Base-by-base conservation (phyloP, 2,113 vertebrate genomes). In the Otis tarda region DNA sequence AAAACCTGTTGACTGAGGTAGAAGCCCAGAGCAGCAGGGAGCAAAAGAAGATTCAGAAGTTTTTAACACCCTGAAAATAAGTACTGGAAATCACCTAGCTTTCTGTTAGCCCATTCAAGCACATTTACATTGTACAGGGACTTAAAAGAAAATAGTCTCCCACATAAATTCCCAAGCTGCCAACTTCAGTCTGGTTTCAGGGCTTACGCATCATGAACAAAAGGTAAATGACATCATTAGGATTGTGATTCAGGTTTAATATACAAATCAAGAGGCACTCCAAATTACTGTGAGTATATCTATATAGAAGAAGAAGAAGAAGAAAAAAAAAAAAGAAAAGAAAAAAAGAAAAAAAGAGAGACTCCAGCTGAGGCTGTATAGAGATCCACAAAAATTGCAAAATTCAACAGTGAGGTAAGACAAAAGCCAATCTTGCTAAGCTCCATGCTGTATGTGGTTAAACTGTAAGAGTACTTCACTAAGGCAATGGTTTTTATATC, bases 1-100 rank as follows among this genome's bases (percentile, higher is more conserved):
- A 94, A 96, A 94, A 94, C 89, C 81, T 81, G 64, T 94, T 94
- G 96, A 70, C 68, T 77, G 50, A 92, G 59, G 80, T 53, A 63
- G 73, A 83, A 95, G 41, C 41, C 64, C 60, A 94, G 47, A 89
- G 73, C 50, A 91, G 73, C 52, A 70, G 80, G 60, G 64, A 87
- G 64, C n/a, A 93, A 64, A 80, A 69, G 55, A 88, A 76, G 41
- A 87, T 77, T 50, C 47, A 73, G 41, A 94, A 80, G 68, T 50
- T 78, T 94, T 87, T 87, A 93, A 78, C 15, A 6, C 41, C 45
- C 68, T 81, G 84, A 70, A 94, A 97, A 91, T 61, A 86, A 74
- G 55, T 57, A 69, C 2, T 55, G 45, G 76, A 86, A 91, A 87
- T 81, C 64, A 91, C 68, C 87, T 86, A 65, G 68, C 56, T 80